A percentile compares a stretch with the other conserved stretches of the same genome.
Evolutionary conservation across 2,113 vertebrate genomes (phyloP).

Genomic region (Geococcyx californianus): DNA sequence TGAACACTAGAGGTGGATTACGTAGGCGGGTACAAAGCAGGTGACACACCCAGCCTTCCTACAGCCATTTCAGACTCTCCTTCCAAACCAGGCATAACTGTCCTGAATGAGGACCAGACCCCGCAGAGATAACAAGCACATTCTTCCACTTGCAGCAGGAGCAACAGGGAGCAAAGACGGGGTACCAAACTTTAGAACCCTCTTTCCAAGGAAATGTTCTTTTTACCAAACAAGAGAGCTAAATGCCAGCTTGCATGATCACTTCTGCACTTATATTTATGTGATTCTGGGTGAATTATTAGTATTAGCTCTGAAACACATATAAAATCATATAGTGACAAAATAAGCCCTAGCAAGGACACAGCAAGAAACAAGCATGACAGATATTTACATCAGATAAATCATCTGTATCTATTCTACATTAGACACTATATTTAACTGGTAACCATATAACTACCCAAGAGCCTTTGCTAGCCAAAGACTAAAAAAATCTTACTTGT

Average conservation of each 20-base stretch:
- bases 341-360: neutral
- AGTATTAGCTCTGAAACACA: neutral
- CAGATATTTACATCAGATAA: neutral
- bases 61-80: neutral
- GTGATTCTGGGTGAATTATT: neutral
- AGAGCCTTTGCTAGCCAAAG: neutral
- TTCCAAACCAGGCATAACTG: neutral
- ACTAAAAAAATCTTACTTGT: neutral
- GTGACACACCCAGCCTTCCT: neutral
- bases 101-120: neutral
- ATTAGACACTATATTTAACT: constrained; percentile 11
- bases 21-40: neutral
- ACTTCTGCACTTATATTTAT: neutral
- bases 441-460: neutral
- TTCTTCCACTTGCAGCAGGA: neutral
- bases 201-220: neutral
- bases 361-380: neutral
- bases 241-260: neutral
- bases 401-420: neutral
- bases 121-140: neutral
- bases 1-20: neutral
- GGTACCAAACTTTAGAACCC: neutral
- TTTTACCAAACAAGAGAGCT: neutral
- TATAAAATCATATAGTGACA: neutral
- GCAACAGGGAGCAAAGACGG: neutral